These are phyloP conservation scores for Psylliodes chrysocephalus DNA, from an alignment of 2,888 invertebrate species.

Conservation along the genomic window DNA sequence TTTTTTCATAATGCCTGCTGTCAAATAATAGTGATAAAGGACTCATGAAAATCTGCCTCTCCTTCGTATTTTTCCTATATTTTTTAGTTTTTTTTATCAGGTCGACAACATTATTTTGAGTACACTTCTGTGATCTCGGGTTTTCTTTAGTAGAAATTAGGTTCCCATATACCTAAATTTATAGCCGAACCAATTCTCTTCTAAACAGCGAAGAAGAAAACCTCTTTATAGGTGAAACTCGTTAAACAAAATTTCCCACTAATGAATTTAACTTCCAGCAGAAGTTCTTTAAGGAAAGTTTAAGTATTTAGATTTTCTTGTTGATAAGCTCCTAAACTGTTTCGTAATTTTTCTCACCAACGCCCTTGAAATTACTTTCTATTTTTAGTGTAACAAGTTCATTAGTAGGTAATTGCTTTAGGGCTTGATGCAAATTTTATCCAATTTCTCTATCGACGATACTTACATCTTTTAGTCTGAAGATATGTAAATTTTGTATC, in stretches of 20 bases:
- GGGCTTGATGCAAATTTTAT: conserved; percentile 34
- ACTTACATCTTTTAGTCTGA: neutral
- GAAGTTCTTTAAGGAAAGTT: conserved; percentile 3
- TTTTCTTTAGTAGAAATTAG: too few species aligned
- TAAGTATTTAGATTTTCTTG: conserved; percentile 7
- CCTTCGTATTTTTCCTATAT: too few species aligned
- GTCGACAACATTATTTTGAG: too few species aligned
- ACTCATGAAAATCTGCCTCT: too few species aligned
- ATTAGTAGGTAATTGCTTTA: conserved; percentile 46
- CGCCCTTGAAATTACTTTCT: conserved; percentile 16
- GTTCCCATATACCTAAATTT: too few species aligned
- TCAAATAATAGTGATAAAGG: too few species aligned
- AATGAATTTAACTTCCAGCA: neutral
- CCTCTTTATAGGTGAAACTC: conserved; percentile 1
- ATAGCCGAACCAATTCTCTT: too few species aligned
- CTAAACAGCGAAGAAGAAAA: too few species aligned
- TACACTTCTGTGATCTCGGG: too few species aligned
- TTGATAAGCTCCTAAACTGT: conserved; percentile 21
- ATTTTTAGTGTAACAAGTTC: conserved; percentile 35
- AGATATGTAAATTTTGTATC: neutral
- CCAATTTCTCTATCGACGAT: neutral
- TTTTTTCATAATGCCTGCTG: too few species aligned
- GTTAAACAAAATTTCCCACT: conserved; percentile 1
- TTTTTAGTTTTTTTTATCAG: too few species aligned
- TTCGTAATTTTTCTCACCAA: conserved; percentile 17